phyloP scores from a whole-genome alignment of 2,113 vertebrate species.

The Clupea harengus region DNA sequence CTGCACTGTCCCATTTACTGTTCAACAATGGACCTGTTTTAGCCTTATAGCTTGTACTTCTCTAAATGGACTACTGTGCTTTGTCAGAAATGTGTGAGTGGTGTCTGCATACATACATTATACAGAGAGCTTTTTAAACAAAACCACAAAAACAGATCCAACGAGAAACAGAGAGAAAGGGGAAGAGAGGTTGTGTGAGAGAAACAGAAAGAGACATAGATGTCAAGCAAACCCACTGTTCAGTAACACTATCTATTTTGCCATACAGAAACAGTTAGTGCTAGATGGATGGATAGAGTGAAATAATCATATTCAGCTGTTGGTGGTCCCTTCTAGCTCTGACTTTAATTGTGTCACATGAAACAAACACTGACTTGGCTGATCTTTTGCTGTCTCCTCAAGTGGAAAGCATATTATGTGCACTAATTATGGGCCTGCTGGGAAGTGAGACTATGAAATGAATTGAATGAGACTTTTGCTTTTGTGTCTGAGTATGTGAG shows the following conservation, averaged over 20 bases:
- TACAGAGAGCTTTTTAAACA: background rate
- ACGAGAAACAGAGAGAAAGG: too few relatives aligned
- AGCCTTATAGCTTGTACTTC: too few relatives aligned
- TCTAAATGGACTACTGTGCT: background rate
- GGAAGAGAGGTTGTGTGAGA: too few relatives aligned
- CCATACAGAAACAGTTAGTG: background rate
- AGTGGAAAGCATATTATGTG: background rate
- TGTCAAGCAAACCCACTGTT: too few relatives aligned
- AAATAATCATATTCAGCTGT: background rate
- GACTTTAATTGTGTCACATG: background rate
- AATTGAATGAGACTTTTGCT: background rate
- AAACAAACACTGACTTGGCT: background rate
- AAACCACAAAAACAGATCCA: too few relatives aligned
- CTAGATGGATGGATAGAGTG: background rate
- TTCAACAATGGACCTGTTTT: background rate
- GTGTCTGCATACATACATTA: background rate
- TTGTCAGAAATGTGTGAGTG: background rate
- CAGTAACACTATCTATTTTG: background rate
- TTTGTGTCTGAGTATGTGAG: background rate
- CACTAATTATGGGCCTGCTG: background rate
- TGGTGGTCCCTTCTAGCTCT: background rate
- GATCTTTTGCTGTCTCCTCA: background rate
- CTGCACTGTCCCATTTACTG: background rate
- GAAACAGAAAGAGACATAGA: too few relatives aligned
- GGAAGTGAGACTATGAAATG: background rate